Conservation (phyloP, 2,888 invertebrate genomes). For the Caenorhabditis sp. region DNA sequence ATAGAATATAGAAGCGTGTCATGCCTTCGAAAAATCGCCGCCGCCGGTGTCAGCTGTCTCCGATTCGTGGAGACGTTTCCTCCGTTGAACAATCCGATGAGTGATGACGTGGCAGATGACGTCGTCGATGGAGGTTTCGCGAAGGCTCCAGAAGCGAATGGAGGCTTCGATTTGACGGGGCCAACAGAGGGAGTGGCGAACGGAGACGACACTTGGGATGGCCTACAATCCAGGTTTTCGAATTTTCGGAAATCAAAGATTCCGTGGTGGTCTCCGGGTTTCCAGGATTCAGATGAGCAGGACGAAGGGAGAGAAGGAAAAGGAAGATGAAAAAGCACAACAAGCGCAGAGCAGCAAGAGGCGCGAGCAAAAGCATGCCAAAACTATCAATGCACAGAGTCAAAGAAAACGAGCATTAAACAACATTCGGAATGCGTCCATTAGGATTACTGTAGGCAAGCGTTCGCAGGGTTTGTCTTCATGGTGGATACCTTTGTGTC, state of each 20-base stretch:
- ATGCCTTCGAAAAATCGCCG: constrained; percentile 33
- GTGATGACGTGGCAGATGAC: constrained; percentile 3
- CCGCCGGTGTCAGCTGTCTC: constrained; percentile 1
- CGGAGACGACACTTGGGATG: constrained; percentile 48
- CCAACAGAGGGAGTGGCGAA: constrained; percentile 9
- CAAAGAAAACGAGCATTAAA: not conserved
- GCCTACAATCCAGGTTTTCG: constrained; percentile 46
- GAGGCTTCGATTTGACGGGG: constrained; percentile 4
- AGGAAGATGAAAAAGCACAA: not conserved
- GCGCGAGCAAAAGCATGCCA: constrained; percentile 15
- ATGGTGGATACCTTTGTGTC: constrained; percentile 61
- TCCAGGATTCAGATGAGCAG: not conserved
- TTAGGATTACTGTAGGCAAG: constrained; percentile 22
- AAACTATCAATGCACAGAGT: not conserved
- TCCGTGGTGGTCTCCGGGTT: not conserved
- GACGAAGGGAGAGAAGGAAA: not conserved
- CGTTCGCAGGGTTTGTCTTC: not conserved
- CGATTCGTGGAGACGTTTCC: constrained; percentile 2
- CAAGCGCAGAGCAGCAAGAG: constrained; percentile 27
- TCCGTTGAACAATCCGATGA: not conserved
- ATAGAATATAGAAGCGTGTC: constrained; percentile 26
- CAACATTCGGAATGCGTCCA: not conserved
- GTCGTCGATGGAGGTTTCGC: not conserved
- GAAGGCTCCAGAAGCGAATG: not conserved
- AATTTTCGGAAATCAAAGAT: not conserved